Base-by-base conservation (phyloP, 23 tunicate species). In the Diplosoma virens region DNA sequence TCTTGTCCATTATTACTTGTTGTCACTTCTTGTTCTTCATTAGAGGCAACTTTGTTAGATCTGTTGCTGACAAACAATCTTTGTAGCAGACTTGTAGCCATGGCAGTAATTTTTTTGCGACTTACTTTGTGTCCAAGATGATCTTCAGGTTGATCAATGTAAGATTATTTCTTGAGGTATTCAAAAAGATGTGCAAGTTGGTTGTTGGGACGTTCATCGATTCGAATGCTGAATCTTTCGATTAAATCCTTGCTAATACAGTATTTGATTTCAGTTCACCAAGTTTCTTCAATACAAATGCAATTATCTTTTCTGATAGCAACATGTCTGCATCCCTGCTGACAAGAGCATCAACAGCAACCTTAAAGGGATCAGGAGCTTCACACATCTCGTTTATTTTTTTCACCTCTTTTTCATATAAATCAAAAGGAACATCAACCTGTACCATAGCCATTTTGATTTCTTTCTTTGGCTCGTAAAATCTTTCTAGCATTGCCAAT, bases 291-390 rank as follows among this genome's bases (percentile, higher is more conserved):
- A n/a, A n/a, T n/a, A n/a, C n/a, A n/a, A n/a, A n/a, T n/a, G n/a
- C n/a, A n/a, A n/a, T n/a, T n/a, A n/a, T n/a, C n/a, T n/a, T n/a
- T n/a, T n/a, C n/a, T n/a, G n/a, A n/a, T n/a, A 58, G 21, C 9
- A 58, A 9, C 21, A 58, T 11, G 66, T 59, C 67, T 59, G 67
- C 67, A 9, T 59, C 67, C 20, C n/a, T 21, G n/a, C 67, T 59
- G 26, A 21, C 25, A 14, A 59, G 67, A 14, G 67, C 67, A 21
- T 59, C 67, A 59, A 59, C 27, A 59, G 67, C 27, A 24, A n/a
- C 67, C 67, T 59, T 59, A n/a, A 59, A 14, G 67, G 67, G 67
- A 20, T 20, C 66, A 16, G 21, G 66, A 58, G 66, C 66, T 17
- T 58, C 66, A 58, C 53, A 46, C 53, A 46, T 14, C n/a, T n/a